phyloP scores from a whole-genome alignment of 2,888 invertebrate species.

The Tenthredo livida region DNA sequence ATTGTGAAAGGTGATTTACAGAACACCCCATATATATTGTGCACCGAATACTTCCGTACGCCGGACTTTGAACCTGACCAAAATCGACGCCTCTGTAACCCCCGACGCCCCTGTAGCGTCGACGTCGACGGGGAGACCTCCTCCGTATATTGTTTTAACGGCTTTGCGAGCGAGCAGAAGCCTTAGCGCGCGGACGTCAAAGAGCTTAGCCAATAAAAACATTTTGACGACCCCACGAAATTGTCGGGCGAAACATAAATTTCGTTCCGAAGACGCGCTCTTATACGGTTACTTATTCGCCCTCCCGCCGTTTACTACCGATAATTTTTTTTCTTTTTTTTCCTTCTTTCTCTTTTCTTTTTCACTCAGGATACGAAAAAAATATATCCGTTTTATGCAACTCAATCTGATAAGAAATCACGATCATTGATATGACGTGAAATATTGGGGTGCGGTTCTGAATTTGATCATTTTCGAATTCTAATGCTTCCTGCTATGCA shows the following conservation, averaged over 20 bases:
- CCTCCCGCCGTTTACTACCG: conserved; percentile 5
- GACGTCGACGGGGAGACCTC: conserved; percentile 36
- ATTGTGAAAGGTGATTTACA: not conserved
- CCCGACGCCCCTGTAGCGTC: conserved; percentile 26
- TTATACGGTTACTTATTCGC: conserved; percentile 13
- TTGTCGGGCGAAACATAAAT: conserved; percentile 49
- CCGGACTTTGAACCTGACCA: conserved; percentile 50
- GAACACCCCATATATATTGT: not conserved
- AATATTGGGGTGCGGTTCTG: too few relatives aligned
- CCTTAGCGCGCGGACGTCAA: conserved; percentile 49
- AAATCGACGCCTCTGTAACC: conserved; percentile 44
- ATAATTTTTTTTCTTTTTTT: not conserved
- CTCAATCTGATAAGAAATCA: too few relatives aligned
- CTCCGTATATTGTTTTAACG: conserved; percentile 50
- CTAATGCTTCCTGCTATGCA: too few relatives aligned
- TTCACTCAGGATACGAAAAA: too few relatives aligned
- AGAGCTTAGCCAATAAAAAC: conserved; percentile 54
- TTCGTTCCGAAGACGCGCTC: conserved; percentile 36
- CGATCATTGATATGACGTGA: too few relatives aligned
- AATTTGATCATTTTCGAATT: too few relatives aligned
- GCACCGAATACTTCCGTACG: conserved; percentile 23
- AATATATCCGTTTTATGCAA: too few relatives aligned
- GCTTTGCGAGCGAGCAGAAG: conserved; percentile 52
- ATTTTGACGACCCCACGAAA: conserved; percentile 51
- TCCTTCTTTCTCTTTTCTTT: fast-evolving